Conservation (phyloP, 2,113 vertebrate genomes). For the Zapus hudsonius region DNA sequence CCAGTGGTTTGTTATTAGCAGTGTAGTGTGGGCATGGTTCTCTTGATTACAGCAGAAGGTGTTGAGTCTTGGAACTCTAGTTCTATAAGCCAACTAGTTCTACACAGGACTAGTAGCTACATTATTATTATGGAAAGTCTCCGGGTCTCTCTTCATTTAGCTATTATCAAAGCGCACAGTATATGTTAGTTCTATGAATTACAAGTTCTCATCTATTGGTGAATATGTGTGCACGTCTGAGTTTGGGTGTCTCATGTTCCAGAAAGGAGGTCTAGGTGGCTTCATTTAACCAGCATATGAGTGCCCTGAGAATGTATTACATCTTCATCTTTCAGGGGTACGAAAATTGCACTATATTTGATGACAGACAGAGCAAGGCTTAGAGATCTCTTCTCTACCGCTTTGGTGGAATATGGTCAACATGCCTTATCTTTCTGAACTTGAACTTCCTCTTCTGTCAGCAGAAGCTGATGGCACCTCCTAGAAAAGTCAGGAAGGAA, state of each 20-base stretch:
- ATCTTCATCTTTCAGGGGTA: background rate
- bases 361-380: background rate
- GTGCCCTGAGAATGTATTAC: background rate
- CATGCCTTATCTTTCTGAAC: slow-evolving; percentile 15
- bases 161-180: background rate
- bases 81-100: slow-evolving; percentile 12
- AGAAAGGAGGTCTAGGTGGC: background rate
- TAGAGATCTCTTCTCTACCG: background rate
- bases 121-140: slow-evolving; percentile 21
- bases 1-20: background rate
- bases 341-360: background rate
- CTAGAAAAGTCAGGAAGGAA: slow-evolving; percentile 10
- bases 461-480: background rate
- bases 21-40: background rate
- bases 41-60: background rate
- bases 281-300: background rate
- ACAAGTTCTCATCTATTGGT: background rate
- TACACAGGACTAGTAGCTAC: background rate
- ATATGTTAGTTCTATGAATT: slow-evolving; percentile 33
- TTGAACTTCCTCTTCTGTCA: slow-evolving; percentile 24
- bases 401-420: background rate
- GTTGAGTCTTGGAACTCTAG: slow-evolving; percentile 27
- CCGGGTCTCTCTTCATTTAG: slow-evolving; percentile 11
- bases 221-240: slow-evolving; percentile 4
- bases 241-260: background rate